Conservation (phyloP, 2,113 vertebrate species). For the Bagarius yarrelli region DNA sequence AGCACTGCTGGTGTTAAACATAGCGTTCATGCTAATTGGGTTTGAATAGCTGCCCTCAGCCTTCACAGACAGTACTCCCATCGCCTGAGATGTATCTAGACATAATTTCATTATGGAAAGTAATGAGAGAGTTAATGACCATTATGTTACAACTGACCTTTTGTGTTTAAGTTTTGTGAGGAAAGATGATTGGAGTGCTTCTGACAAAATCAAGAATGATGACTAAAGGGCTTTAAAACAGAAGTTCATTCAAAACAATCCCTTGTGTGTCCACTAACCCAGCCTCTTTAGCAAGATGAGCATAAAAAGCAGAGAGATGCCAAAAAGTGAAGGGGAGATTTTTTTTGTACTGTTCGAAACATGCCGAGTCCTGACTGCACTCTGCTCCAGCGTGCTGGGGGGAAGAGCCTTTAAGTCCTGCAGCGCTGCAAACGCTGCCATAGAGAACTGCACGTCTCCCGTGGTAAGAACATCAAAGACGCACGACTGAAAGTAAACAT, state of each 20-base stretch:
- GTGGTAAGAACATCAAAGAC: conserved; percentile 82
- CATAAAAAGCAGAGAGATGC: conserved; percentile 58
- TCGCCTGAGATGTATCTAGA: conserved; percentile 5
- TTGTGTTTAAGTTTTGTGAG: not conserved
- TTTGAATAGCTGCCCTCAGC: conserved; percentile 49
- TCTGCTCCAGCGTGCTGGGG: conserved; percentile 76
- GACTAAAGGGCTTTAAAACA: conserved; percentile 28
- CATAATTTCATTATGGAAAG: conserved; percentile 28
- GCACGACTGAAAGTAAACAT: conserved; percentile 83
- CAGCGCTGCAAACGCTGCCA: conserved; percentile 77
- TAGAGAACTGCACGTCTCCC: conserved; percentile 77
- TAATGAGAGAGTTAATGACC: not conserved
- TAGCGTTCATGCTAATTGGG: conserved; percentile 19
- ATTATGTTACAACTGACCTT: not conserved
- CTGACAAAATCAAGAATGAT: not conserved
- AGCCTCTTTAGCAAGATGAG: conserved; percentile 25
- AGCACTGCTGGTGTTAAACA: not conserved
- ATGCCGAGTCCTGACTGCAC: conserved; percentile 65
- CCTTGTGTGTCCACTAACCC: conserved; percentile 29
- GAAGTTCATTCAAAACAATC: conserved; percentile 57
- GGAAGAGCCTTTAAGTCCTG: conserved; percentile 79
- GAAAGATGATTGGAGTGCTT: not conserved
- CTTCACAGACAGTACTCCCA: conserved; percentile 35
- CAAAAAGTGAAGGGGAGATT: conserved; percentile 37
- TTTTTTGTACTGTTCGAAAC: not conserved